phyloP scores from a whole-genome alignment of 2,888 invertebrate species.

The Lordiphosa fenestrarum region DNA sequence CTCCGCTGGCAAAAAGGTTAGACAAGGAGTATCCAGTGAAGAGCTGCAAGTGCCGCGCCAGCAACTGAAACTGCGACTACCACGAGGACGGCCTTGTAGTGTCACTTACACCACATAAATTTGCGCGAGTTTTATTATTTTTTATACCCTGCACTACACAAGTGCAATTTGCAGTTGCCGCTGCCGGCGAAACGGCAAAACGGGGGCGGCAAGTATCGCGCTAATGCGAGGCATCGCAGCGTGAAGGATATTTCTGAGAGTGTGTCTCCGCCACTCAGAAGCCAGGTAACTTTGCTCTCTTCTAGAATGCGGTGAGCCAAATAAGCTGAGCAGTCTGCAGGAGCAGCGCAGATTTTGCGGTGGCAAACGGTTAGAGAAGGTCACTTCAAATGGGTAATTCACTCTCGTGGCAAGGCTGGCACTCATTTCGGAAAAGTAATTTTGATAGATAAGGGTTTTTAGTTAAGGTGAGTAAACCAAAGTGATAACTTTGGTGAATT shows the following conservation, averaged over 20 bases:
- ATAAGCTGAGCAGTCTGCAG: too few species aligned
- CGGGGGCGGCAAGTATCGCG: slow-evolving; percentile 37
- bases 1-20: slow-evolving; percentile 69
- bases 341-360: too few species aligned
- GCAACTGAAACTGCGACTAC: slow-evolving; percentile 21
- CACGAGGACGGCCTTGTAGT: slow-evolving; percentile 58
- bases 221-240: slow-evolving; percentile 70
- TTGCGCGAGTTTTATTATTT: slow-evolving; percentile 47
- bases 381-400: too few species aligned
- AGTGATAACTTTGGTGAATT: too few species aligned
- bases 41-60: slow-evolving; percentile 32
- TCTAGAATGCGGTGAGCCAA: too few species aligned
- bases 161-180: slow-evolving; percentile 68
- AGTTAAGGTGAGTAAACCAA: too few species aligned
- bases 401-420: too few species aligned
- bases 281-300: too few species aligned
- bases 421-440: too few species aligned
- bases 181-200: slow-evolving; percentile 35
- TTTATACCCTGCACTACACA: slow-evolving; percentile 46
- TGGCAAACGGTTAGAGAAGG: too few species aligned
- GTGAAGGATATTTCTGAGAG: slow-evolving; percentile 54
- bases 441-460: too few species aligned
- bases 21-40: slow-evolving; percentile 60
- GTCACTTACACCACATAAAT: slow-evolving; percentile 68
- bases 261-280: too few species aligned